These are phyloP conservation scores for Falco peregrinus DNA, from an alignment of 2,797 vertebrate genomes.

Conservation along the genomic window DNA sequence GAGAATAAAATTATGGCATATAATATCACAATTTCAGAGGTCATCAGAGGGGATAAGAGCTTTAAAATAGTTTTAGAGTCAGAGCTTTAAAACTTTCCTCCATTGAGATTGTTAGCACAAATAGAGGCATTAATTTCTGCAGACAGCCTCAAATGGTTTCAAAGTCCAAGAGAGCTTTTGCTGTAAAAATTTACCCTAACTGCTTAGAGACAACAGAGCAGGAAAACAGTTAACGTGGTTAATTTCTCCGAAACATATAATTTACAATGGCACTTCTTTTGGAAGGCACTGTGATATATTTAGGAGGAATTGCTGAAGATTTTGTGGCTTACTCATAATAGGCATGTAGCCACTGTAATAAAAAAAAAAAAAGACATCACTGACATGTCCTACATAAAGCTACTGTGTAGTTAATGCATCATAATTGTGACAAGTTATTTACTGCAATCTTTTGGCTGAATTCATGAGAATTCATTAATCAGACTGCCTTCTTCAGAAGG, in stretches of 20 bases:
- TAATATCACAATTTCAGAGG: background rate
- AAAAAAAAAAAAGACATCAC: background rate
- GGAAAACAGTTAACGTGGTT: background rate
- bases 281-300: background rate
- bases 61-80: background rate
- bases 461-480: background rate
- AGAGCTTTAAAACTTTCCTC: background rate
- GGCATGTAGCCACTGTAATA: background rate
- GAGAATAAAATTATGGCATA: background rate
- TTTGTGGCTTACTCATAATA: background rate
- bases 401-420: background rate
- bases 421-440: background rate
- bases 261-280: background rate
- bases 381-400: background rate
- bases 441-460: background rate
- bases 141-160: background rate
- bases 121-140: background rate
- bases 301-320: background rate
- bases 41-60: background rate
- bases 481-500: background rate
- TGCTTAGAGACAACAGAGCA: background rate
- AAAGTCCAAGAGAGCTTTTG: background rate
- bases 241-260: background rate
- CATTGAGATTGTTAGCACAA: background rate
- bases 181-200: background rate